phyloP scores from a whole-genome alignment of 2,797 vertebrate genomes.

The Cryptoblepharus egeriae region DNA sequence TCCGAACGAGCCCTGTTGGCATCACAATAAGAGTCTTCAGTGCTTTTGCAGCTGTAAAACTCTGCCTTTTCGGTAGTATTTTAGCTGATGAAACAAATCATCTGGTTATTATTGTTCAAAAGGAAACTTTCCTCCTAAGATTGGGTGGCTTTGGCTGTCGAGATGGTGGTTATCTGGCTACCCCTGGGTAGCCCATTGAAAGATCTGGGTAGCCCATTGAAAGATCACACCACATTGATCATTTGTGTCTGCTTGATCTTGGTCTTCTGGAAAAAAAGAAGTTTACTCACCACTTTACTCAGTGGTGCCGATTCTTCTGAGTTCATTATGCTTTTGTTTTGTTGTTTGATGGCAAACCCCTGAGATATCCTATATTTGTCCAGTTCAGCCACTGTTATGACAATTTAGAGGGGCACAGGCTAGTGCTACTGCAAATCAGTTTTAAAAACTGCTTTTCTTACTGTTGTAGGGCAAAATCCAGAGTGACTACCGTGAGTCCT shows the following conservation, averaged over 20 bases:
- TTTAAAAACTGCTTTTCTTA: no score
- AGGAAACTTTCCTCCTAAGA: not conserved
- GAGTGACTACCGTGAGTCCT: no score
- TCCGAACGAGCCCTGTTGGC: not conserved
- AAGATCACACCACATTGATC: slow-evolving; percentile 22
- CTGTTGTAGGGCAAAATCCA: no score
- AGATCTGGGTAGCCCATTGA: slow-evolving; percentile 6
- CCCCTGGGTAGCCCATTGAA: slow-evolving; percentile 20
- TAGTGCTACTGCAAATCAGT: no score
- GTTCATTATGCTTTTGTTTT: not conserved
- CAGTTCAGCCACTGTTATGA: no score
- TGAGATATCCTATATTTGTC: not conserved
- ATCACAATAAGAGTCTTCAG: not conserved
- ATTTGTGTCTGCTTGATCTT: slow-evolving; percentile 52
- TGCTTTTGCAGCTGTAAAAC: not conserved
- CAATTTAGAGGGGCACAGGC: no score
- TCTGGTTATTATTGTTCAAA: not conserved
- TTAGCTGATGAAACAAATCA: slow-evolving; percentile 3
- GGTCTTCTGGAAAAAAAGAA: slow-evolving; percentile 14
- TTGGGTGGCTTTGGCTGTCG: not conserved
- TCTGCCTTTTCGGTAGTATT: not conserved
- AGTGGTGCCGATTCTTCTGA: not conserved
- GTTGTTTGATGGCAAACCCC: not conserved
- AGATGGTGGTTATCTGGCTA: not conserved
- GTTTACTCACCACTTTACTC: slow-evolving; percentile 18